Evolutionary conservation across 2,888 invertebrate genomes (phyloP), one percentile per base, ranked within the genome.

Genomic region (Tenthredo mesomela): DNA sequence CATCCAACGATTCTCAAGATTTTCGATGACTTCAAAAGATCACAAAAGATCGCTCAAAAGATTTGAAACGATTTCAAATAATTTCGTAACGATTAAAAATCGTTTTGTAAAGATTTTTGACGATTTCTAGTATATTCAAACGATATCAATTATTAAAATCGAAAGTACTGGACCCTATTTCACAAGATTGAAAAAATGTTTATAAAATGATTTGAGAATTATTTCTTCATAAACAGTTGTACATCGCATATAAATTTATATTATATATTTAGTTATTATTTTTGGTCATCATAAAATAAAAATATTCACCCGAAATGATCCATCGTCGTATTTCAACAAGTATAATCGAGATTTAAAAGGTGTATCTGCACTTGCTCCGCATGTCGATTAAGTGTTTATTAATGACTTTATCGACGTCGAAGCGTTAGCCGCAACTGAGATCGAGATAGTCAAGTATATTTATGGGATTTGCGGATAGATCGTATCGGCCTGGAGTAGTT

Each of bases 401-500:
- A 90, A 90, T 88, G 89, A 88, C 90, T 90, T 86, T 90, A 90
- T 90, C 88, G 88, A 85, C 86, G 86, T 85, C 86, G 88, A 84
- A 86, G 85, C 84, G 84, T 85, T 87, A 86, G 86, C 87, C 85
- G n/a, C n/a, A 87, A 87, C 87, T 85, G 33, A 90, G 86, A 90
- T 90, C 89, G 87, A 88, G 90, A 90, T 90, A 90, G 83, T 61
- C 54, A 67, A 70, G 61, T 84, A 85, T 88, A 89, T 88, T 89
- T 89, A 89, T 89, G 87, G 87, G 86, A 71, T 84, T 47, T 82
- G 10, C 84, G 73, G 77, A 84, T 82, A 86, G 86, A 83, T 85
- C 82, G 65, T 85, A 85, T 85, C 84, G 75, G 29, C 33, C 7
- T 50, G 25, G 9, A 43, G 80, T 40, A 71, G 80, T 40, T 40